Evolutionary conservation across 2,797 vertebrate genomes (phyloP).

Genomic region (Adelosebastes latens): DNA sequence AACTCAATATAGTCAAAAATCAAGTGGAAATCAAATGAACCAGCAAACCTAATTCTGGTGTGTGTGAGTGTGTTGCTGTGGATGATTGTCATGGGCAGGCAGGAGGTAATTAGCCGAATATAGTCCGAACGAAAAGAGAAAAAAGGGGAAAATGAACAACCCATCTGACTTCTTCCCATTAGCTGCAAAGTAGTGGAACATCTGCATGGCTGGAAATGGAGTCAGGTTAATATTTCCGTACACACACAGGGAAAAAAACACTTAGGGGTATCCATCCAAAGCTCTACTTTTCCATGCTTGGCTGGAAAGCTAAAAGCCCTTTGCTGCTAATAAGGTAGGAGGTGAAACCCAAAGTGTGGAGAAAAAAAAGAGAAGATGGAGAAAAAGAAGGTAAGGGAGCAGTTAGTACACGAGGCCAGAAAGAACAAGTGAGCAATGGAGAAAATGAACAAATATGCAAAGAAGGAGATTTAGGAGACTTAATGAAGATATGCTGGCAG

Average conservation of each 20-base stretch:
- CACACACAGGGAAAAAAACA: background rate
- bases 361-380: background rate
- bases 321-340: background rate
- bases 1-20: conserved; percentile 34
- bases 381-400: background rate
- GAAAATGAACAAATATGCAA: background rate
- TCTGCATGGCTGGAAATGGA: background rate
- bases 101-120: conserved; percentile 17
- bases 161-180: conserved; percentile 10
- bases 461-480: background rate
- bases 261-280: background rate
- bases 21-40: conserved; percentile 24
- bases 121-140: background rate
- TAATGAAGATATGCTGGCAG: background rate
- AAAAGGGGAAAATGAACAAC: background rate
- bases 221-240: conserved; percentile 10
- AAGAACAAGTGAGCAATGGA: background rate
- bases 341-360: background rate
- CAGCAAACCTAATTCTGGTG: conserved; percentile 7
- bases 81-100: background rate
- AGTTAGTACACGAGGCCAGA: background rate
- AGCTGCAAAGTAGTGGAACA: conserved; percentile 17
- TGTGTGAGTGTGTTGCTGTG: background rate
- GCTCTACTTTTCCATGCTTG: background rate
- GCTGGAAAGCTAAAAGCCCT: background rate